phyloP scores from a whole-genome alignment of 2,113 vertebrate species.

The Myrmecophaga tridactyla region DNA sequence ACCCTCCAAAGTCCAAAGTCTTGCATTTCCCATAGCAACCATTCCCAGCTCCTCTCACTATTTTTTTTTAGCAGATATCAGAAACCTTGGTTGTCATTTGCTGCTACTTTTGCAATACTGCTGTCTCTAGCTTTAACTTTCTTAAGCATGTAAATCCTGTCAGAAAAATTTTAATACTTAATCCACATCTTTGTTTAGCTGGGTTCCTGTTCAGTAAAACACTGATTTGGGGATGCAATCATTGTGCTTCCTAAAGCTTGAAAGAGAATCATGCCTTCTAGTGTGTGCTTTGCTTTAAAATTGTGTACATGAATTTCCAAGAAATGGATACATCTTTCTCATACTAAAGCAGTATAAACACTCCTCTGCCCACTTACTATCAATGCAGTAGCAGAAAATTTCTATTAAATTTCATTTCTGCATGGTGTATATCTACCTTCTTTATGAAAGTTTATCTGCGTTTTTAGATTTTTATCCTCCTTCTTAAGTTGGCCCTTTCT shows the following conservation, averaged over 20 bases:
- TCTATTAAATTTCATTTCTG: background rate
- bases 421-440: background rate
- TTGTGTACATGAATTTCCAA: background rate
- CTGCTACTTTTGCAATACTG: background rate
- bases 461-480: conserved; percentile 40
- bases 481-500: conserved; percentile 63
- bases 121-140: background rate
- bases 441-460: conserved; percentile 45
- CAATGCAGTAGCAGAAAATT: background rate
- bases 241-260: background rate
- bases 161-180: background rate
- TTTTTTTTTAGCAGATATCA: background rate
- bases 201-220: background rate
- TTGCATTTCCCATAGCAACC: background rate
- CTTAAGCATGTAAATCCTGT: background rate
- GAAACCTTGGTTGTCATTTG: background rate
- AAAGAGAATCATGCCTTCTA: background rate
- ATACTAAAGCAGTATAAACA: background rate
- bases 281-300: accelerated
- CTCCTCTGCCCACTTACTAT: background rate
- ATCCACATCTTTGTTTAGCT: background rate
- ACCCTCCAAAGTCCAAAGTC: background rate
- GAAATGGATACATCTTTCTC: background rate
- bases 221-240: background rate
- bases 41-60: background rate